These are phyloP conservation scores for Cecropterus lyciades DNA, from an alignment of 1,140 invertebrate genomes.

Conservation along the genomic window DNA sequence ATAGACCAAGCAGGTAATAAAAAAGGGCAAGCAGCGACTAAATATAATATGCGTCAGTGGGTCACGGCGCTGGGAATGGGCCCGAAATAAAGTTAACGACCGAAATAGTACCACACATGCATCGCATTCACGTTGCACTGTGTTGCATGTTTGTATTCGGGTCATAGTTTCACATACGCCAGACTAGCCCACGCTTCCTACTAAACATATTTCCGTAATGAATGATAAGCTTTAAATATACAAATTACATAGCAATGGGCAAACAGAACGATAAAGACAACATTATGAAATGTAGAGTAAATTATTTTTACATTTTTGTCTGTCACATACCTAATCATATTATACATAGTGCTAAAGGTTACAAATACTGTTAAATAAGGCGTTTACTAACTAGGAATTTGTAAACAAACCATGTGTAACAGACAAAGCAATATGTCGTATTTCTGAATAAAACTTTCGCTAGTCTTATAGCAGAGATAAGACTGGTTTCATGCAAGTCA, in stretches of 20 bases:
- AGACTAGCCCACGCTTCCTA: conserved; percentile 27
- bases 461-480: conserved; percentile 20
- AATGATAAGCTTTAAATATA: not conserved
- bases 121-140: conserved; percentile 38
- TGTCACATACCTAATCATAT: no score
- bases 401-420: not conserved
- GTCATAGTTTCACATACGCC: conserved; percentile 20
- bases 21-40: conserved; percentile 32
- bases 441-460: conserved; percentile 23
- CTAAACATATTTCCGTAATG: conserved; percentile 13
- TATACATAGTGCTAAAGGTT: no score
- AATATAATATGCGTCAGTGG: conserved; percentile 52
- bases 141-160: conserved; percentile 11
- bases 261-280: not conserved
- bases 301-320: not conserved
- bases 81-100: conserved; percentile 67
- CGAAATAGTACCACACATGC: conserved; percentile 63
- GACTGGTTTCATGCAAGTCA: conserved; percentile 32
- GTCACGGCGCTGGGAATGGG: conserved; percentile 65
- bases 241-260: not conserved
- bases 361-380: no score
- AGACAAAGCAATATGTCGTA: not conserved
- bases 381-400: not conserved
- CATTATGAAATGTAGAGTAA: not conserved
- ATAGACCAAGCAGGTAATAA: conserved; percentile 55